These are phyloP conservation scores for Dicaeum eximium DNA, from an alignment of 2,113 vertebrate species.

Conservation along the genomic window DNA sequence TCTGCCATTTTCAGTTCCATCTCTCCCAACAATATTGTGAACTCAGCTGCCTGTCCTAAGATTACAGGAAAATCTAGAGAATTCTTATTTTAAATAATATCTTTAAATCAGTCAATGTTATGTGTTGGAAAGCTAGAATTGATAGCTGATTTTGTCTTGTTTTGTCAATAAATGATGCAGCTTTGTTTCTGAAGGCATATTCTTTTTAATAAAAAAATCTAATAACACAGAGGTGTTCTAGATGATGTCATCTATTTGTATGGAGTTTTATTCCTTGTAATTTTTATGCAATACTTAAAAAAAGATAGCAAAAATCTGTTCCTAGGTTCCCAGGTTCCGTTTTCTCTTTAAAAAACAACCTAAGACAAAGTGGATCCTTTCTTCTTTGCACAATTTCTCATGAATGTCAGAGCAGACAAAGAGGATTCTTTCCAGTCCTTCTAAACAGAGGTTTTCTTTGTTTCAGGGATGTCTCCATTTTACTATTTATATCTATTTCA, in stretches of 20 bases:
- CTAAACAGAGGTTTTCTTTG: background rate
- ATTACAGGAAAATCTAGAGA: background rate
- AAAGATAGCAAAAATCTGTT: background rate
- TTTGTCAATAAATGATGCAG: background rate
- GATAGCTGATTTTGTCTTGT: background rate
- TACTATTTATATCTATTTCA: background rate
- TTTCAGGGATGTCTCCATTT: background rate
- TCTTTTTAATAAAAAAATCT: background rate
- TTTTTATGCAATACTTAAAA: background rate
- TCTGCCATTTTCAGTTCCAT: background rate
- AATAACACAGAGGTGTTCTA: background rate
- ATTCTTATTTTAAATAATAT: background rate
- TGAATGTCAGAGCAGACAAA: background rate
- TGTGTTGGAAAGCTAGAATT: background rate
- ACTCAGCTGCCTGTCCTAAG: background rate
- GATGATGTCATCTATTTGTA: background rate
- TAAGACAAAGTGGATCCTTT: background rate
- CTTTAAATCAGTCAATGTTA: background rate
- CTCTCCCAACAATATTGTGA: background rate
- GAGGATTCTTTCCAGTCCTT: background rate
- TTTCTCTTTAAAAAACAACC: background rate
- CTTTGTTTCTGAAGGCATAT: background rate
- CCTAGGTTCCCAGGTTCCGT: background rate
- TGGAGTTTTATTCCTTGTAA: background rate
- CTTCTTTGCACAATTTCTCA: background rate